These are phyloP conservation scores for Atta texana DNA, from an alignment of 1,140 invertebrate species.

Conservation along the genomic window DNA sequence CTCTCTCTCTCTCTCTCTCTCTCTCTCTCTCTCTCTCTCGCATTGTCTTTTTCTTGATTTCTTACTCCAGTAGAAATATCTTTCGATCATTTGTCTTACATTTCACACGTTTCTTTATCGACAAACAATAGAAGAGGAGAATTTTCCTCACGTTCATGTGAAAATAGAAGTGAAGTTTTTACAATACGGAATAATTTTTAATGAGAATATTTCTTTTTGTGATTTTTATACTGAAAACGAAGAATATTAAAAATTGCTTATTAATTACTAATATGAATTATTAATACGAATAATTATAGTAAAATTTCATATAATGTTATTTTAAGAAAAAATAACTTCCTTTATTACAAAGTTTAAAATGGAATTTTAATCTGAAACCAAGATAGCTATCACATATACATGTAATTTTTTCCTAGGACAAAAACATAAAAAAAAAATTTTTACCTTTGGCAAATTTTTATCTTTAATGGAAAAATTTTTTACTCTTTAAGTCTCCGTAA, in stretches of 20 bases:
- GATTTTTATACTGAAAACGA: background rate
- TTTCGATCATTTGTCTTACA: conserved; percentile 25
- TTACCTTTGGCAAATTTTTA: too few relatives aligned
- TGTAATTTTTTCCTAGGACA: too few relatives aligned
- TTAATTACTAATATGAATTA: background rate
- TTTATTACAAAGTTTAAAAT: background rate
- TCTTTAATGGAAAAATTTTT: too few relatives aligned
- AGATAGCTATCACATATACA: too few relatives aligned
- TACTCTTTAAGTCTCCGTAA: too few relatives aligned
- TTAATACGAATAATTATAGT: background rate
- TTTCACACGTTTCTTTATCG: conserved; percentile 7
- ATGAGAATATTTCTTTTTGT: conserved; percentile 5
- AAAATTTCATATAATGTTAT: background rate
- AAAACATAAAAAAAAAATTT: too few relatives aligned
- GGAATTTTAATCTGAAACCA: background rate
- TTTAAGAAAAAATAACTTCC: background rate
- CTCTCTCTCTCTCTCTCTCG: background rate
- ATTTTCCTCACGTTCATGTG: conserved; percentile 1
- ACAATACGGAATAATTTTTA: conserved; percentile 3
- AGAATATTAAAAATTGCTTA: background rate
- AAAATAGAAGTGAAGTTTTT: background rate
- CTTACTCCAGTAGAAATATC: background rate
- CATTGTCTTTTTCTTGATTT: background rate
- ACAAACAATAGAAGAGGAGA: conserved; percentile 17
- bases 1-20: background rate